These are phyloP conservation scores for Doryteuthis pealeii DNA, from an alignment of 1,140 invertebrate genomes.

Conservation along the genomic window DNA sequence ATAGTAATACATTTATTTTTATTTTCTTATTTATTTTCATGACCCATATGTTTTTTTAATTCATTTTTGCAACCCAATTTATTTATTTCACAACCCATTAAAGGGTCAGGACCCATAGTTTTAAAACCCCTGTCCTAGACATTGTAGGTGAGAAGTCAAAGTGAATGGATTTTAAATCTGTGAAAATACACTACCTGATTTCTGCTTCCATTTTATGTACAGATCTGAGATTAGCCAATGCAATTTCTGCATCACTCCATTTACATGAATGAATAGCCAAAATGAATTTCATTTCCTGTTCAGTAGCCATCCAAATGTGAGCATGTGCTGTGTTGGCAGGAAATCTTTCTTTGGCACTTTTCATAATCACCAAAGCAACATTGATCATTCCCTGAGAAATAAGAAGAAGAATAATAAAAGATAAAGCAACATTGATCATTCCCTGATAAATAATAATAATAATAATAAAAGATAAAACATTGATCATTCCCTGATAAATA, in stretches of 20 bases:
- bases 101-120: too few species aligned
- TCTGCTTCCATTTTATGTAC: slow-evolving; percentile 60
- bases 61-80: too few species aligned
- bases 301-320: slow-evolving; percentile 71
- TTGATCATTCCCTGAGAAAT: slow-evolving; percentile 38
- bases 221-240: slow-evolving; percentile 73
- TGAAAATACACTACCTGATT: slow-evolving; percentile 29
- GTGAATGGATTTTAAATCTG: too few species aligned
- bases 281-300: slow-evolving; percentile 68
- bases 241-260: slow-evolving; percentile 75
- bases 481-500: too few species aligned
- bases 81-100: too few species aligned
- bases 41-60: too few species aligned
- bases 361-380: slow-evolving; percentile 44
- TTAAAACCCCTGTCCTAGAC: too few species aligned
- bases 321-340: slow-evolving; percentile 37
- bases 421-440: background rate
- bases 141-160: too few species aligned
- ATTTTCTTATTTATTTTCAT: too few species aligned
- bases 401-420: background rate
- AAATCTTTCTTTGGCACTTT: slow-evolving; percentile 45
- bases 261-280: slow-evolving; percentile 69
- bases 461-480: background rate
- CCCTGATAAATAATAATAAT: background rate
- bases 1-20: too few species aligned